Base-by-base conservation (phyloP, 2,113 vertebrate species). In the Struthidea cinerea region DNA sequence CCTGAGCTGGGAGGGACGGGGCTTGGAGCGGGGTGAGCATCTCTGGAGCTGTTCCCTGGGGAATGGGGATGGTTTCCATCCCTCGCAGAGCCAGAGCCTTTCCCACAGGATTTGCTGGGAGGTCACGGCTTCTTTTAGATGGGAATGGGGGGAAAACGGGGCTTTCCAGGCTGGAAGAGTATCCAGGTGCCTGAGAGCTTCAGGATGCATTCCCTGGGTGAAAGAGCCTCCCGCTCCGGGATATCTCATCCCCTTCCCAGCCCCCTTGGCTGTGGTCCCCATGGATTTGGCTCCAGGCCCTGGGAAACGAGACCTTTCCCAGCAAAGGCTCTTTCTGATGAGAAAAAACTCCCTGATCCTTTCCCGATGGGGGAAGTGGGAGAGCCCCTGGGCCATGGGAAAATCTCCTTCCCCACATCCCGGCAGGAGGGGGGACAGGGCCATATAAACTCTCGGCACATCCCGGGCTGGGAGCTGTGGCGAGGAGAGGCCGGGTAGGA, bases 151-250 rank as follows among this genome's bases (percentile, higher is more conserved):
- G 47, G 0, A 3, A 42, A 69, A 61, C 0, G 7, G 21, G 4
- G 4, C 4, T 81, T 81, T 74, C 65, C 52, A 57, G 59, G 11
- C 37, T 85, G 39, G 42, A 42, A 39, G 20, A n/a, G 11, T 18
- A 22, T n/a, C 60, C 75, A 13, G 17, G 24, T 24, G 27, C 19
- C 69, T 0, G 2, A 44, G 52, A 69, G 16, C n/a, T 53, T 15
- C 19, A 10, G 18, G 60, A 11, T 61, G 35, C 41, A 16, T 28
- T 24, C 1, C 41, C 11, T 17, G 33, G 24, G 21, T 73, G 12
- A 46, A 30, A 28, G n/a, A 55, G 4, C 1, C 60, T 74, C 19
- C 41, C 0, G 0, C 23, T 41, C 1, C 2, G 2, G 35, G 37
- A 39, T 24, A 4, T 18, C 35, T 61, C 61, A 27, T 39, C n/a